Evolutionary conservation across 53 echinoderm and acorn worm species (phyloP).

Genomic region (Arbacia lixula): DNA sequence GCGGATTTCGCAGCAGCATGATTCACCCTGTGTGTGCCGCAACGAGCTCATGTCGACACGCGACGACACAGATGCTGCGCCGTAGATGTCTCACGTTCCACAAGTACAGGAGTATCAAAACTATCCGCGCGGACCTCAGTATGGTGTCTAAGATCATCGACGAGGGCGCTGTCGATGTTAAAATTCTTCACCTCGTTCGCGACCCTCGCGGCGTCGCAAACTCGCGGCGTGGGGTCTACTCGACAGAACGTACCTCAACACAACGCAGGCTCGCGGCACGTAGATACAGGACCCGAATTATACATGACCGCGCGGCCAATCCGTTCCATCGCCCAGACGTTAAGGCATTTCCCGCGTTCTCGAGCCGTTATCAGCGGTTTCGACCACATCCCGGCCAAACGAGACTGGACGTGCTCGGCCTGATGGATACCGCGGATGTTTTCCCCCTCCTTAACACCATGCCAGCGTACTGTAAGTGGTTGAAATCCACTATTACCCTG

Average conservation of each 20-base stretch:
- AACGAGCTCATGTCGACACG: conserved; percentile 26
- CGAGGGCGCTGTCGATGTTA: conserved; percentile 65
- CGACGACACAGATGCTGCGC: conserved; percentile 28
- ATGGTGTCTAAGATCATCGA: conserved; percentile 50
- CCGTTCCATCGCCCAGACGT: neutral
- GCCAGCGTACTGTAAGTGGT: conserved; percentile 71
- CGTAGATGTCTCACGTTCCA: conserved; percentile 31
- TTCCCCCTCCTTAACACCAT: conserved; percentile 57
- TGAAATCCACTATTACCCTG: conserved; percentile 53
- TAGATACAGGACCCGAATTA: conserved; percentile 6
- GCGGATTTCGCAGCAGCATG: conserved; percentile 55
- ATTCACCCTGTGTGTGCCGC: conserved; percentile 55
- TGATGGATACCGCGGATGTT: conserved; percentile 16
- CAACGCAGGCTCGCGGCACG: conserved; percentile 34
- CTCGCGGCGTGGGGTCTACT: conserved; percentile 70
- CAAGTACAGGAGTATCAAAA: conserved; percentile 67
- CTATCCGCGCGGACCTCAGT: conserved; percentile 70
- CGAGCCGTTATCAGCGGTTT: neutral
- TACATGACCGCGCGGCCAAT: neutral
- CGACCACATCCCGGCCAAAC: neutral
- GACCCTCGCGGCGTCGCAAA: conserved; percentile 85
- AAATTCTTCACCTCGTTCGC: conserved; percentile 76
- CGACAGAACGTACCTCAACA: conserved; percentile 7
- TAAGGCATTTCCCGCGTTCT: neutral
- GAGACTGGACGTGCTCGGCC: conserved; percentile 13